Base-by-base conservation (phyloP, 2,797 vertebrate genomes). In the Amphiprion clarkii region DNA sequence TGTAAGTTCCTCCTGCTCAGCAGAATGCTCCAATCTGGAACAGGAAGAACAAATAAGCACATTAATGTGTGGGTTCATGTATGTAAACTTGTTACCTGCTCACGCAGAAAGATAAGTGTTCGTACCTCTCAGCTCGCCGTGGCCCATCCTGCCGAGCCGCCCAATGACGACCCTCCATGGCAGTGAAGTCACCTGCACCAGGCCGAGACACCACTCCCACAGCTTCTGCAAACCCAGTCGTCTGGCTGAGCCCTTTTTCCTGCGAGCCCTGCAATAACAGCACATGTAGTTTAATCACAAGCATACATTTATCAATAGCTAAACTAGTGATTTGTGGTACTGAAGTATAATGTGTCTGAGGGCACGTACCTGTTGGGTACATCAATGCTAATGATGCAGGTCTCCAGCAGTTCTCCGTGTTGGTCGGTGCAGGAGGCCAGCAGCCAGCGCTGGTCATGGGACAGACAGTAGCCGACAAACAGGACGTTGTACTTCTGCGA, bases 141-240 rank as follows among this genome's bases (percentile, higher is more conserved):
- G 98, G 57, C 98, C 98, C 94, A 99, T 97, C 86, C 98, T 96
- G 80, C 98, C 98, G 8, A 99, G 94, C n/a, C 98, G 97, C n/a
- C 98, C 98, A 82, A 99, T 98, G 66, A 99, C 98, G 31, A 99
- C 97, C 88, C 98, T 97, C 98, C 98, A 99, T 0, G 98, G 98
- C 90, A 99, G 92, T 8, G 98, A 99, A 67, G 98, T 99, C 96
- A 99, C 96, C 86, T 99, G 98, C 84, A 99, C 96, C 74, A 99
- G 95, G 64, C 97, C 95, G 65, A 98, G 72, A 89, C 98, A 99
- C 98, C 98, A 99, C 51, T 99, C 98, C 98, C 98, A 99, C 78
- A 99, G 95, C 89, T 99, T 99, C 92, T 99, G 98, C 66, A 99
- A 94, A 78, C 98, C 98, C 85, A 98, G 94, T 51, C 97, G 95